A percentile compares a stretch with the other conserved stretches of the same genome.
phyloP scores from a whole-genome alignment of 2,113 vertebrate genomes.

The Eurystomus gularis region DNA sequence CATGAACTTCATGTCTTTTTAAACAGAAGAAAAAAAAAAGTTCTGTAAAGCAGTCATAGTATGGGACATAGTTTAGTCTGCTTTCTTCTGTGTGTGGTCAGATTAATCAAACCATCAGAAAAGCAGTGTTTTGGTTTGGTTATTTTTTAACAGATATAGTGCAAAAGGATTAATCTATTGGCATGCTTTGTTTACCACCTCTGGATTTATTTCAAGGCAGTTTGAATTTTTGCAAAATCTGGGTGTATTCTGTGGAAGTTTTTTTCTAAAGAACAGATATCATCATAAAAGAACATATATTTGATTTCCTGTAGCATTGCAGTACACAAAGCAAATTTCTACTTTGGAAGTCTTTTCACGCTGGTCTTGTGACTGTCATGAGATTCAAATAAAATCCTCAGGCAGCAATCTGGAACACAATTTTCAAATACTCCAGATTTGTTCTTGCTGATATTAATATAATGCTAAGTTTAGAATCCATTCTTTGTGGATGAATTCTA shows the following conservation, averaged over 20 bases:
- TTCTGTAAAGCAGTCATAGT: neutral
- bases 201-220: neutral
- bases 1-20: neutral
- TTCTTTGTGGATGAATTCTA: slow-evolving; percentile 60
- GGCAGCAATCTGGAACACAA: slow-evolving; percentile 54
- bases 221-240: neutral
- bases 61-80: neutral
- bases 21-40: neutral
- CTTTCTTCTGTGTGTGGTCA: neutral
- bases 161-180: neutral
- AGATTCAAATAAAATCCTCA: slow-evolving; percentile 45
- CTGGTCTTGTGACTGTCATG: slow-evolving; percentile 51
- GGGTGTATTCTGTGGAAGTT: neutral
- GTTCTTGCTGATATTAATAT: slow-evolving; percentile 62
- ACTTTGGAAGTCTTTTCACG: slow-evolving; percentile 25
- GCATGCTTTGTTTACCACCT: neutral
- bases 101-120: neutral
- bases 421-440: slow-evolving; percentile 56
- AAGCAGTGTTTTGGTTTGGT: neutral
- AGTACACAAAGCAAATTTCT: slow-evolving; percentile 30
- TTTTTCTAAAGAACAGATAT: neutral
- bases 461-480: slow-evolving; percentile 61
- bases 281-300: neutral
- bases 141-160: neutral
- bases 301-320: slow-evolving; percentile 20